Evolutionary conservation across 2,113 vertebrate species (phyloP).

Genomic region (Aythya baeri): DNA sequence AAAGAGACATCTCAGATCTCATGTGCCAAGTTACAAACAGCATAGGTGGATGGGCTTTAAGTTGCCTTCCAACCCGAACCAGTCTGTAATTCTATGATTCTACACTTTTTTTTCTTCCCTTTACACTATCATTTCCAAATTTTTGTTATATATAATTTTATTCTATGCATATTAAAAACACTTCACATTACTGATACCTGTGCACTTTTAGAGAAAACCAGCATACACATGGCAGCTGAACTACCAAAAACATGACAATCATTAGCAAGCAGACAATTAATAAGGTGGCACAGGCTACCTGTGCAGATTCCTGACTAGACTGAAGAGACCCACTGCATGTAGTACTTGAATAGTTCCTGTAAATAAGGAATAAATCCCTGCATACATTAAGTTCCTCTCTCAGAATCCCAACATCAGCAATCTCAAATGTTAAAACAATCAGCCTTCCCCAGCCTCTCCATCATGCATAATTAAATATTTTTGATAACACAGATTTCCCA

Average conservation of each 20-base stretch:
- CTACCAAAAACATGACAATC: neutral
- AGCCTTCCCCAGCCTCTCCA: neutral
- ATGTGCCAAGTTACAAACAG: too few species aligned
- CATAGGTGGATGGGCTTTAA: too few species aligned
- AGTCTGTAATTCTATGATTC: too few species aligned
- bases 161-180: neutral
- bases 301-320: neutral
- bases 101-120: neutral
- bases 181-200: neutral
- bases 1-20: neutral
- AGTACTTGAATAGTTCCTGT: neutral
- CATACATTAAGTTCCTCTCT: neutral
- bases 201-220: neutral
- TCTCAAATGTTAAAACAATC: neutral
- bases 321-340: neutral
- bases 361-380: neutral
- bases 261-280: neutral
- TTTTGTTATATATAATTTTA: neutral
- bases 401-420: neutral
- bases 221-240: neutral
- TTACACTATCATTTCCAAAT: neutral
- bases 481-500: neutral
- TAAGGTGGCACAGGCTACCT: accelerated
- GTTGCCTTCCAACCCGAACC: too few species aligned
- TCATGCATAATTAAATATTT: neutral